Conservation (phyloP, 2,797 vertebrate genomes). For the Rhinogobio ventralis region DNA sequence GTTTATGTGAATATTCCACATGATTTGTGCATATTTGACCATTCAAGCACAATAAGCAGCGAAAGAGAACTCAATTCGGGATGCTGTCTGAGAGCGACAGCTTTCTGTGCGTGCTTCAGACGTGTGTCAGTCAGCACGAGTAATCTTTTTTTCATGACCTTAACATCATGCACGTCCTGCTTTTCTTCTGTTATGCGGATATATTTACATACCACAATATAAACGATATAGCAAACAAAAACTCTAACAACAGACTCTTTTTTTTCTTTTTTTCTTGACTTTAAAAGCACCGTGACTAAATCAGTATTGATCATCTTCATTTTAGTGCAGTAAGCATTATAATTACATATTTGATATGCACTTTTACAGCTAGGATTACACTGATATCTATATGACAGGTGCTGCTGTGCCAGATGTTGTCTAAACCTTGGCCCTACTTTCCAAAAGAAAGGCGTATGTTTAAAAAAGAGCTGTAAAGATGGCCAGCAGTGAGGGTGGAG, state of each 20-base stretch:
- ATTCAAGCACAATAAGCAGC: not conserved
- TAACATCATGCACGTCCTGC: not conserved
- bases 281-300: not conserved
- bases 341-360: not conserved
- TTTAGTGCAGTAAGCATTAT: not conserved
- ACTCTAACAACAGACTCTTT: too few relatives aligned
- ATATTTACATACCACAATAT: not conserved
- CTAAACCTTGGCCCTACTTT: not conserved
- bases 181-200: not conserved
- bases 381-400: not conserved
- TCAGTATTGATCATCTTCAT: not conserved
- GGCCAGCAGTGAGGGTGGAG: not conserved
- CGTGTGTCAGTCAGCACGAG: not conserved
- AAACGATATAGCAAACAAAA: not conserved
- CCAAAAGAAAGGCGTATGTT: not conserved
- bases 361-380: not conserved
- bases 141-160: not conserved
- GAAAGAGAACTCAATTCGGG: not conserved
- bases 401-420: slow-evolving; percentile 2
- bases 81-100: not conserved
- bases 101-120: not conserved
- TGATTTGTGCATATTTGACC: not conserved
- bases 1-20: not conserved
- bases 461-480: not conserved
- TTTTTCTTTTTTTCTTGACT: too few relatives aligned